A percentile compares a stretch with the other conserved stretches of the same genome.
These are phyloP conservation scores for Parnassius glacialis DNA, from an alignment of 2,888 invertebrate species.

Conservation along the genomic window DNA sequence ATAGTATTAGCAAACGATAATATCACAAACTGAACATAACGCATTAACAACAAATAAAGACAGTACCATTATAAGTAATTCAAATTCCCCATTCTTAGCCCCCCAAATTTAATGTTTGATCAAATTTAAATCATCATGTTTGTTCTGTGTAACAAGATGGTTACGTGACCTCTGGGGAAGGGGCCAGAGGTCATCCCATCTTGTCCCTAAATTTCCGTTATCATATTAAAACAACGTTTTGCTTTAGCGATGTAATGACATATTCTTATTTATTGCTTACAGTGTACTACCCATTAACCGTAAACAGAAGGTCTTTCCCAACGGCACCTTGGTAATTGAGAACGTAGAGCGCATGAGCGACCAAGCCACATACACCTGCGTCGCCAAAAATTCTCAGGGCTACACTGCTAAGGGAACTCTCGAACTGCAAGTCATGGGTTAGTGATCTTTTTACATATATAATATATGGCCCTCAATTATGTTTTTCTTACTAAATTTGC, in stretches of 20 bases:
- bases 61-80: too few species aligned
- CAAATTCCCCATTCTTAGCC: too few species aligned
- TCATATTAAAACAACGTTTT: too few species aligned
- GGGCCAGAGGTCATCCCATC: background rate
- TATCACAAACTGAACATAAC: too few species aligned
- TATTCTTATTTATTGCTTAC: constrained; percentile 30
- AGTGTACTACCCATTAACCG: constrained; percentile 95
- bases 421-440: constrained; percentile 98
- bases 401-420: constrained; percentile 93
- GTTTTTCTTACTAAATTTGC: constrained; percentile 11
- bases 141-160: too few species aligned
- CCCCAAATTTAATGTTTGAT: too few species aligned
- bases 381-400: constrained; percentile 94
- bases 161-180: too few species aligned
- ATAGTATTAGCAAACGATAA: too few species aligned
- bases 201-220: background rate
- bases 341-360: constrained; percentile 95
- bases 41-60: too few species aligned
- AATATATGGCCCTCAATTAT: constrained; percentile 7
- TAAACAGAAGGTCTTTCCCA: constrained; percentile 95
- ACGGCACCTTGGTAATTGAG: constrained; percentile 95
- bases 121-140: too few species aligned
- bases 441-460: constrained; percentile 66
- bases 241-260: too few species aligned
- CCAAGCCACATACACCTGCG: constrained; percentile 96